A percentile compares a stretch with the other conserved stretches of the same genome.
Conservation (phyloP, 2,113 vertebrate genomes). For the Eurypyga helias region DNA sequence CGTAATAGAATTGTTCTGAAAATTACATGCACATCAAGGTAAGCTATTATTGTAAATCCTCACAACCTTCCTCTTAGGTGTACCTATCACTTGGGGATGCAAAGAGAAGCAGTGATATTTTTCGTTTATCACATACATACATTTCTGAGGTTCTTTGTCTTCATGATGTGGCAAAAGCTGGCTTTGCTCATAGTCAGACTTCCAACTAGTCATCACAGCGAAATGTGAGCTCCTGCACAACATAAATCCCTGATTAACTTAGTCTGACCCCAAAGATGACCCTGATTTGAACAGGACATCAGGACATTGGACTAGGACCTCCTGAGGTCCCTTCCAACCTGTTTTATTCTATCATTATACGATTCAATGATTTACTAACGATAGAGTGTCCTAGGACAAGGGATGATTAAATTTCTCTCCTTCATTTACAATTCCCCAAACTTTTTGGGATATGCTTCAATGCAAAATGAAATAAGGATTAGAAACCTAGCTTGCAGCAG, state of each 20-base stretch:
- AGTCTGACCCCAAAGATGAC: background rate
- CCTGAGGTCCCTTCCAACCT: background rate
- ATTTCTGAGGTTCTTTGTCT: background rate
- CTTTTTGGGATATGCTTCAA: slow-evolving; percentile 3
- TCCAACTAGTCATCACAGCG: background rate
- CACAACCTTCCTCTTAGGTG: background rate
- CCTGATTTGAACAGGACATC: background rate
- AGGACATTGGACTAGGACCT: background rate
- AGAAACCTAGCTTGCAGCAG: background rate
- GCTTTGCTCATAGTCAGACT: background rate
- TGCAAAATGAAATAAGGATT: slow-evolving; percentile 33
- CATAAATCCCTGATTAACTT: background rate
- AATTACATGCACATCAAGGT: background rate
- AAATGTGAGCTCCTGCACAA: background rate
- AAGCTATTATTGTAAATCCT: background rate
- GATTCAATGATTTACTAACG: background rate
- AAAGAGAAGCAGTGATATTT: background rate
- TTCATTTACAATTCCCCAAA: background rate
- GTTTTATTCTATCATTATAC: background rate
- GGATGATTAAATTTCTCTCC: background rate
- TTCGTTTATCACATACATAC: background rate
- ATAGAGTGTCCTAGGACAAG: background rate
- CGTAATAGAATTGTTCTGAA: background rate
- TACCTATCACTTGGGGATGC: background rate
- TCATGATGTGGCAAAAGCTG: background rate